Conservation (phyloP, 2,797 vertebrate species). For the Sebastes cheni region DNA sequence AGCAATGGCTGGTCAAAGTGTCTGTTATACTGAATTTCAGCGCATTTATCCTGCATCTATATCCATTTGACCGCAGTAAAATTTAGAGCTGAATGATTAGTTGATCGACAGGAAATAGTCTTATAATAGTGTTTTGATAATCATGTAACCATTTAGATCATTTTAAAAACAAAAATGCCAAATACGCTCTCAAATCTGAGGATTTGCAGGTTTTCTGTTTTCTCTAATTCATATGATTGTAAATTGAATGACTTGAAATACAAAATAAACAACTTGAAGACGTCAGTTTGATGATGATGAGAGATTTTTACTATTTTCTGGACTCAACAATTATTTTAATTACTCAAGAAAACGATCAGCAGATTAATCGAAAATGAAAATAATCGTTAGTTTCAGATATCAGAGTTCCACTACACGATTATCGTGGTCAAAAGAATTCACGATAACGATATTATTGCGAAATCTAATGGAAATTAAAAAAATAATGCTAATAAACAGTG, state of each 20-base stretch:
- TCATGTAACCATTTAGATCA: neutral
- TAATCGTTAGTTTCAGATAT: too few species aligned
- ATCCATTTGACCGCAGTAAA: neutral
- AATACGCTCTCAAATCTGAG: neutral
- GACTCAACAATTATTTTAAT: neutral
- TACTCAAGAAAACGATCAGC: neutral
- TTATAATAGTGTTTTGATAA: neutral
- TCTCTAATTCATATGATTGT: neutral
- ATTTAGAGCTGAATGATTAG: neutral
- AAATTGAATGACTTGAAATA: neutral
- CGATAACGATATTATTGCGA: too few species aligned
- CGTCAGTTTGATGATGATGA: neutral
- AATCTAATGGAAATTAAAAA: too few species aligned
- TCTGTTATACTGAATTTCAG: neutral
- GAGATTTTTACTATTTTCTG: neutral
- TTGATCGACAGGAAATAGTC: neutral
- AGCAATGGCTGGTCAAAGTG: neutral
- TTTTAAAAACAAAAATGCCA: too few species aligned
- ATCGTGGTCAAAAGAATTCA: too few species aligned
- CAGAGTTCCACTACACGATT: too few species aligned
- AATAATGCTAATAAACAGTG: too few species aligned
- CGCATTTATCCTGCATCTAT: neutral
- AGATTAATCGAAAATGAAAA: neutral
- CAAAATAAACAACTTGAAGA: neutral
- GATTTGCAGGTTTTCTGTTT: neutral